phyloP scores from a whole-genome alignment of 2,888 invertebrate species.

The Axea sp. region DNA sequence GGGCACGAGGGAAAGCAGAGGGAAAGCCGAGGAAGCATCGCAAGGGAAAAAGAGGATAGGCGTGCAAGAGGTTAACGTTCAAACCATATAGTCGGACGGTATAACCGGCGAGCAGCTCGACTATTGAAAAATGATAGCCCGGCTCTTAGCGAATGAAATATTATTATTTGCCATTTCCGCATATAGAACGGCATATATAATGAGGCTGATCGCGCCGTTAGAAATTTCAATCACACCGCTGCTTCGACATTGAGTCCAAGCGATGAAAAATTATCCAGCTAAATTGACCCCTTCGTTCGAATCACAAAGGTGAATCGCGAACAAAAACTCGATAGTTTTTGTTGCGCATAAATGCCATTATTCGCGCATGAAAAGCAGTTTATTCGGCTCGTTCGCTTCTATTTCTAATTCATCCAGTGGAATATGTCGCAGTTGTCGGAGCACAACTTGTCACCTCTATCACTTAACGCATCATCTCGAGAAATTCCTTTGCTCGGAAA shows the following conservation, averaged over 20 bases:
- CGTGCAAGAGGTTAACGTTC: conserved; percentile 66
- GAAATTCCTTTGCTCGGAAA: conserved; percentile 21
- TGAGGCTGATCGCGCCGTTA: conserved; percentile 12
- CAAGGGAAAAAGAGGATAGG: conserved; percentile 63
- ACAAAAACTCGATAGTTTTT: conserved; percentile 21
- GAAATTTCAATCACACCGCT: conserved; percentile 16
- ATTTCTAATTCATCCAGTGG: conserved; percentile 36
- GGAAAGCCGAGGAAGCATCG: conserved; percentile 48
- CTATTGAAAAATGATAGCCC: conserved; percentile 76
- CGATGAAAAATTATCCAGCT: conserved; percentile 14
- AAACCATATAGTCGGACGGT: conserved; percentile 68
- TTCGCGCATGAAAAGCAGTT: conserved; percentile 15
- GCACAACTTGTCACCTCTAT: background rate
- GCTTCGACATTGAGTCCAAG: background rate
- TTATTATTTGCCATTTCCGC: conserved; percentile 68
- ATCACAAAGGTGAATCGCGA: conserved; percentile 5
- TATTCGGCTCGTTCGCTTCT: conserved; percentile 10
- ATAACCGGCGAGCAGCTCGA: conserved; percentile 69
- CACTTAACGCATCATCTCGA: conserved; percentile 5
- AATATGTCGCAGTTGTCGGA: conserved; percentile 10
- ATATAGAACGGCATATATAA: conserved; percentile 46
- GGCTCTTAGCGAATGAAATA: conserved; percentile 74
- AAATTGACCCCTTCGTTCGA: conserved; percentile 20
- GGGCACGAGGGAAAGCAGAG: conserved; percentile 28
- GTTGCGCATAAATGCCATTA: conserved; percentile 8